Percentiles rank a stretch among this genome's conserved stretches.
These are phyloP conservation scores for Hyposoter dolosus DNA, from an alignment of 2,888 invertebrate genomes.

Conservation along the genomic window DNA sequence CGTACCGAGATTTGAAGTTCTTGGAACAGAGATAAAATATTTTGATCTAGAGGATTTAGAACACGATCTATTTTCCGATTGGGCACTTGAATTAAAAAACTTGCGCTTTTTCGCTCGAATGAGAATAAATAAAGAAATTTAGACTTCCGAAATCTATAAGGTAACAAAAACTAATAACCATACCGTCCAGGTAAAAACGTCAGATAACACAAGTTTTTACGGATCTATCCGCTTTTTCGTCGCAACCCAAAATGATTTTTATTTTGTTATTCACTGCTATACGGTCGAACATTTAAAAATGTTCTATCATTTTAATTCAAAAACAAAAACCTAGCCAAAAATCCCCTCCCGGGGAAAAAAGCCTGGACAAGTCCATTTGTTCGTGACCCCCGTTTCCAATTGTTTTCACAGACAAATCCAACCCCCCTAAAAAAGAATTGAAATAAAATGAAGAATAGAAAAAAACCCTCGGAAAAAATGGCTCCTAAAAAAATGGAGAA, in stretches of 20 bases:
- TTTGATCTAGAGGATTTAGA: background rate
- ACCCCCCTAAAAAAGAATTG: too few species aligned
- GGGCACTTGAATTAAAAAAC: conserved; percentile 22
- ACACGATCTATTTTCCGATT: conserved; percentile 28
- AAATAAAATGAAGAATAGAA: too few species aligned
- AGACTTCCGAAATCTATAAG: conserved; percentile 65
- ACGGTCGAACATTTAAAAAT: background rate
- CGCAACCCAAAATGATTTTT: conserved; percentile 23
- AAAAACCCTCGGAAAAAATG: too few species aligned
- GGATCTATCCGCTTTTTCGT: conserved; percentile 62
- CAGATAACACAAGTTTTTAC: conserved; percentile 48
- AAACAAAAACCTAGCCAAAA: too few species aligned
- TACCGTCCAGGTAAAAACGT: conserved; percentile 47
- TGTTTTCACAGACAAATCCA: too few species aligned
- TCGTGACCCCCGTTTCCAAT: too few species aligned
- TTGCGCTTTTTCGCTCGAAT: conserved; percentile 51
- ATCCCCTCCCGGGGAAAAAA: too few species aligned
- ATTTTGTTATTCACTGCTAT: background rate
- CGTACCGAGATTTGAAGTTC: background rate
- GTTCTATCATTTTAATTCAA: background rate
- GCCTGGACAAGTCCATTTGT: too few species aligned
- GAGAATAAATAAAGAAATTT: conserved; percentile 60
- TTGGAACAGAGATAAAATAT: background rate
- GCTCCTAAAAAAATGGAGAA: too few species aligned
- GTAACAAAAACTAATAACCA: conserved; percentile 61